Evolutionary conservation across 2,113 vertebrate genomes (phyloP), one percentile per base, ranked within the genome.

Genomic region (Rhadina sibilatrix): DNA sequence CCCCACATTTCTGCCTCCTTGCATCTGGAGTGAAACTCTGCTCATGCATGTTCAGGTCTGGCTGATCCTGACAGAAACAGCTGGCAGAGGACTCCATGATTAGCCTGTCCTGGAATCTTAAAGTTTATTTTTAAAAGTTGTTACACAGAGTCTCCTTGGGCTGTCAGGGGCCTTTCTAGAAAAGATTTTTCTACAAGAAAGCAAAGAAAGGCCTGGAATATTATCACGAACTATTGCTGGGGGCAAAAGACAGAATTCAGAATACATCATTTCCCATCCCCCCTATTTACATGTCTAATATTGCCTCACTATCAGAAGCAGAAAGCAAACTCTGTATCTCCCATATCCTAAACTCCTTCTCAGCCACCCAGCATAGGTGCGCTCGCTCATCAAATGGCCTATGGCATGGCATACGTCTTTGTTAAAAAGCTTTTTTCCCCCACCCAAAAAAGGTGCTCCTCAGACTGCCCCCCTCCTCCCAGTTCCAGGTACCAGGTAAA

Each of bases 111-210:
- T 89, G 85, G 70, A 93, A 94, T 76, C 69, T 30, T 46, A 42
- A 59, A 94, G 86, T 90, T 95, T 83, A 86, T 96, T 96, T 92
- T 90, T 81, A 88, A 89, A 94, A 95, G 94, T 92, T 87, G 49
- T 42, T 89, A 76, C 49, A 53, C 25, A 13, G 12, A 77, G 42
- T 64, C 57, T 75, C 84, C 53, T 37, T 53, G 56, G 40, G 64
- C 22, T 87, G 60, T 83, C 24, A 8, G 23, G 38, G 63, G 31
- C 37, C 72, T 53, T 93, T 68, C 46, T 49, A 83, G 57, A 33
- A 83, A n/a, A 74, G 37, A 28, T 14, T 59, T 72, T 94, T 82
- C 59, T 71, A 84, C 54, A 59, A 53, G 35, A 60, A 42, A 69
- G 20, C 0, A 4, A 18, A 59, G 25, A 64, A 79, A 92, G 31